Conservation (phyloP, 2,888 invertebrate genomes). For the Diplolepis rosae region DNA sequence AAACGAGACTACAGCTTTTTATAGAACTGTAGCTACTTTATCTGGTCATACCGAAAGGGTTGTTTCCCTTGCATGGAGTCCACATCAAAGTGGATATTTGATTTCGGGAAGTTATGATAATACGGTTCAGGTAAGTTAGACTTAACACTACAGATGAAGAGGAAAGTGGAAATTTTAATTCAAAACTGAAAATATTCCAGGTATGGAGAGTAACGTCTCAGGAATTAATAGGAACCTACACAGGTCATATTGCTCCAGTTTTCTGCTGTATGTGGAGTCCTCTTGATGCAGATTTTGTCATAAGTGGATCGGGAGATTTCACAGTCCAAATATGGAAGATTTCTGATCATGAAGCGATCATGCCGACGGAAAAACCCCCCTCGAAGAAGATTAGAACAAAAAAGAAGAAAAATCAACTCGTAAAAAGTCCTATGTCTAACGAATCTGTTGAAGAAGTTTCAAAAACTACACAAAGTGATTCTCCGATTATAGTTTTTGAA, state of each 20-base stretch:
- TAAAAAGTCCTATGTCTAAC: slow-evolving; percentile 37
- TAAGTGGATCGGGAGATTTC: slow-evolving; percentile 82
- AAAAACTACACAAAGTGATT: slow-evolving; percentile 1
- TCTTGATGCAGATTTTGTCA: slow-evolving; percentile 77
- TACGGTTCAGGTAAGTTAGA: slow-evolving; percentile 78
- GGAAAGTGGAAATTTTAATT: neutral
- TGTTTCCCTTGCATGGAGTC: slow-evolving; percentile 81
- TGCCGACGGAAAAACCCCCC: slow-evolving; percentile 55
- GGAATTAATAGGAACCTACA: slow-evolving; percentile 77
- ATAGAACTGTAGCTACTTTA: slow-evolving; percentile 69
- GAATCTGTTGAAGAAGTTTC: neutral
- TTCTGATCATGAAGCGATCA: slow-evolving; percentile 62
- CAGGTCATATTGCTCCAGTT: slow-evolving; percentile 76
- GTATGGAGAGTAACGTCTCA: slow-evolving; percentile 79
- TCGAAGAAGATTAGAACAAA: slow-evolving; percentile 64
- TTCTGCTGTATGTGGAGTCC: slow-evolving; percentile 81
- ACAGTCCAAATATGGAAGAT: slow-evolving; percentile 80
- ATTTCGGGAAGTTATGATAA: slow-evolving; percentile 83
- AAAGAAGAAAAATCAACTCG: slow-evolving; percentile 53
- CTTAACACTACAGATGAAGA: neutral
- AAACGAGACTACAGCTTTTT: slow-evolving; percentile 39
- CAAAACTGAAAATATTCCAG: slow-evolving; percentile 67
- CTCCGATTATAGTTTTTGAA: neutral
- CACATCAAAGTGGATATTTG: slow-evolving; percentile 79
- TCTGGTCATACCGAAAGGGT: slow-evolving; percentile 77